A percentile compares a stretch with the other conserved stretches of the same genome.
Evolutionary conservation across 2,888 invertebrate species (phyloP).

Genomic region (Mesorhabditis sp.): DNA sequence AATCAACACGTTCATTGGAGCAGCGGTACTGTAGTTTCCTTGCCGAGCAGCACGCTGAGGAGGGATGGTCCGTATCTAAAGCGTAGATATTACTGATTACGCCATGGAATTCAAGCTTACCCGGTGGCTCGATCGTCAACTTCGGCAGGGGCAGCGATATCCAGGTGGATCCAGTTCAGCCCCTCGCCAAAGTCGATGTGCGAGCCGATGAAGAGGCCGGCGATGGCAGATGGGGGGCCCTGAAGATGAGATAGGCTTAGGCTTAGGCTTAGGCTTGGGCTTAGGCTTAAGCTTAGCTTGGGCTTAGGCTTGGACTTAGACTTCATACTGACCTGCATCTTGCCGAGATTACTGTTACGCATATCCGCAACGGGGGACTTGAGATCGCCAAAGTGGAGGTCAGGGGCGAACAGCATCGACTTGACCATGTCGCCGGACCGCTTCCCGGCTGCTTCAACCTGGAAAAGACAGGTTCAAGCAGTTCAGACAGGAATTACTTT

Average conservation of each 20-base stretch:
- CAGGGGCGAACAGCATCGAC: constrained; percentile 81
- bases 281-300: too few relatives aligned
- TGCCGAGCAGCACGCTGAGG: constrained; percentile 76
- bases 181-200: constrained; percentile 68
- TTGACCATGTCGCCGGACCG: constrained; percentile 78
- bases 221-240: constrained; percentile 83
- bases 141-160: constrained; percentile 81
- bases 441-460: constrained; percentile 67
- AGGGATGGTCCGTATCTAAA: constrained; percentile 78
- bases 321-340: constrained; percentile 25
- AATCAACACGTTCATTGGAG: constrained; percentile 13
- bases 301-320: too few relatives aligned
- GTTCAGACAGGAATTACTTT: too few relatives aligned
- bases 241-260: constrained; percentile 57
- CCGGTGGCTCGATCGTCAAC: constrained; percentile 50
- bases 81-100: too few relatives aligned
- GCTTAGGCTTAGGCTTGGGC: too few relatives aligned
- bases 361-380: constrained; percentile 81
- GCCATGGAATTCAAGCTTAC: constrained; percentile 66
- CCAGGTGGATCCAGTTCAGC: constrained; percentile 81
- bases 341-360: constrained; percentile 73
- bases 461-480: not conserved
- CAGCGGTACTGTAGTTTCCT: constrained; percentile 64
- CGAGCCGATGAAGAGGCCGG: constrained; percentile 79
- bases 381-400: constrained; percentile 83